Base-by-base conservation (phyloP, 2,797 vertebrate genomes). In the Propithecus perrieri region DNA sequence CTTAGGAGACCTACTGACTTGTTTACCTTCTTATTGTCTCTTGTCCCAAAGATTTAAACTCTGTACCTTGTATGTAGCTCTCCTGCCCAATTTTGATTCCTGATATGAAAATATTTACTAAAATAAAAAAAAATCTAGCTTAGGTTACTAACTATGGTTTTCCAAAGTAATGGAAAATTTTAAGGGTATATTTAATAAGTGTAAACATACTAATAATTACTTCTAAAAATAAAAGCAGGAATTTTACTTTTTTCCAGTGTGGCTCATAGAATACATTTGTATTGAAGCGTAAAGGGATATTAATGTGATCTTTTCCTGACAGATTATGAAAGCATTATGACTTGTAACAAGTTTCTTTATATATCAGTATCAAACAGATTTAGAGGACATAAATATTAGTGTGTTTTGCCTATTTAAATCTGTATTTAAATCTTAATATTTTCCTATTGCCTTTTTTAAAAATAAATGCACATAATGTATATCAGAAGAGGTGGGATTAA, bases 391-490 rank as follows among this genome's bases (percentile, higher is more conserved):
- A 76, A 55, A 75, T 46, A 79, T 48, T 69, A 95, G 57, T 95
- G 20, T 91, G 35, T 92, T 96, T 93, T 88, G 83, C 83, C 63
- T 97, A 46, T 20, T 63, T 94, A 15, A 41, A 41, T 41, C 28
- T 95, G 17, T 87, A 89, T 96, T 97, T 92, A 95, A 95, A 92
- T 95, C 33, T 80, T 96, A 85, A 86, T 97, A 96, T 96, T 97
- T 97, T 93, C 69, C 65, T 95, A 48, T 59, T 97, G 53, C 38
- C n/a, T 93, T 97, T 96, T 96, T 83, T 84, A 86, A n/a, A 78
- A 78, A 78, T 95, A 91, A 86, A 75, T 94, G 75, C 33, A 81
- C 57, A 95, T 94, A 63, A 79, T 93, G 14, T 97, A 30, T 95
- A 92, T 94, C 87, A 93, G 96, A 92, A 81, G 20, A 93, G 24